Evolutionary conservation across 2,797 vertebrate genomes (phyloP).

Genomic region (Phataginus tricuspis): DNA sequence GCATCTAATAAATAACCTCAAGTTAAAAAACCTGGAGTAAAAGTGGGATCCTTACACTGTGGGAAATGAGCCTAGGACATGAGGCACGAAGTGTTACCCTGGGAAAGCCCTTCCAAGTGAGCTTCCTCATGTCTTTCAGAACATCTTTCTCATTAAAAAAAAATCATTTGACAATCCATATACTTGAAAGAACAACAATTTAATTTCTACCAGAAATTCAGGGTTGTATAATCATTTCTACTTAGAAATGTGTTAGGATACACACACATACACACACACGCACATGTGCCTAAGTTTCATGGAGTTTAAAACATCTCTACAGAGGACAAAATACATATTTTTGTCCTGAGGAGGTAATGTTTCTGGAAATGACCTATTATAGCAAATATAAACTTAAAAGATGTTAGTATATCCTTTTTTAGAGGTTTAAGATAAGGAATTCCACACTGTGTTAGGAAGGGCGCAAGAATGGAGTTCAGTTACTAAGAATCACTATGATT

Average conservation of each 20-base stretch:
- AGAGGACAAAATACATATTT: background rate
- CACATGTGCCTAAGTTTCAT: background rate
- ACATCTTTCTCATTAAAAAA: background rate
- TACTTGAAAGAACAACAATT: background rate
- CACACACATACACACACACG: background rate
- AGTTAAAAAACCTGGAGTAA: background rate
- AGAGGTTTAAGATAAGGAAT: background rate
- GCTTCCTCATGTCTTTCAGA: background rate
- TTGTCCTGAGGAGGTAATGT: background rate
- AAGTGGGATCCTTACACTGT: background rate
- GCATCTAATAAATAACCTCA: background rate
- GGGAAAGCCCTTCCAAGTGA: background rate
- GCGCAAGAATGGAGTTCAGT: background rate
- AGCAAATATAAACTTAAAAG: background rate
- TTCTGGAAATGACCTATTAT: background rate
- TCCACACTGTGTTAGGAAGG: background rate
- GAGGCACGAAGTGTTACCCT: background rate
- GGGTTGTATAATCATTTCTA: background rate
- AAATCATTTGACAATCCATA: background rate
- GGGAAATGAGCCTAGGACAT: background rate
- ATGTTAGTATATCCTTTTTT: background rate
- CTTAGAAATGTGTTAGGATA: background rate
- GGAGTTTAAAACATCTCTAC: background rate
- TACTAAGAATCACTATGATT: slow-evolving; percentile 28
- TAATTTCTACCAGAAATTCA: background rate